These are phyloP conservation scores for Balaeniceps rex DNA, from an alignment of 2,113 vertebrate species.

Conservation along the genomic window DNA sequence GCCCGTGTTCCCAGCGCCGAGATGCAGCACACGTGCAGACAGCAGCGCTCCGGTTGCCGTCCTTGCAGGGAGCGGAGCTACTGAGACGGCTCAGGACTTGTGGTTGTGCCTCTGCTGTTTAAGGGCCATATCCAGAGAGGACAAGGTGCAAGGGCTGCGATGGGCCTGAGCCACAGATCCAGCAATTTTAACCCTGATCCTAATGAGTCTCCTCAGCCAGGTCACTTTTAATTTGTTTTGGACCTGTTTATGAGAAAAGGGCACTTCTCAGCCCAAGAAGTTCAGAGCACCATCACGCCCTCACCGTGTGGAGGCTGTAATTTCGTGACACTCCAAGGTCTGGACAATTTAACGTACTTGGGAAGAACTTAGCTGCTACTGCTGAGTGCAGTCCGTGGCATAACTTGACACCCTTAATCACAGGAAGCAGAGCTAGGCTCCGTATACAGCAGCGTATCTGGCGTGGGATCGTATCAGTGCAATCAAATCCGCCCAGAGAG, in stretches of 20 bases:
- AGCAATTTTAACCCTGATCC: background rate
- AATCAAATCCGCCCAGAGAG: background rate
- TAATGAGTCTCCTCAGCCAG: background rate
- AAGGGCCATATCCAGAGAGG: background rate
- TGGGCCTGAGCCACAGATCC: background rate
- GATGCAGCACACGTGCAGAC: background rate
- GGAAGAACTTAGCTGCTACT: background rate
- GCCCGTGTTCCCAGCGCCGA: accelerated
- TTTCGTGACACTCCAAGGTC: background rate
- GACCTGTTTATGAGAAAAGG: background rate
- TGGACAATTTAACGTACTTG: background rate
- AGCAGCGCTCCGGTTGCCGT: accelerated
- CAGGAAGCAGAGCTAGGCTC: background rate
- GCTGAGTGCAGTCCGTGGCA: background rate
- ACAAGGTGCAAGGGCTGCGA: background rate
- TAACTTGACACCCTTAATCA: slow-evolving; percentile 4
- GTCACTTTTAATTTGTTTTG: background rate
- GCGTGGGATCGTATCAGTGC: background rate
- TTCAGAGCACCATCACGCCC: background rate
- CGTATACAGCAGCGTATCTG: background rate
- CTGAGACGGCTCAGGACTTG: background rate
- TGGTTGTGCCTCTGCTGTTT: background rate
- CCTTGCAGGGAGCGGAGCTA: background rate
- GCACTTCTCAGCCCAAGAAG: background rate
- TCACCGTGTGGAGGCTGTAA: background rate